These are phyloP conservation scores for Alethe diademata DNA, from an alignment of 2,113 vertebrate genomes.

Conservation along the genomic window DNA sequence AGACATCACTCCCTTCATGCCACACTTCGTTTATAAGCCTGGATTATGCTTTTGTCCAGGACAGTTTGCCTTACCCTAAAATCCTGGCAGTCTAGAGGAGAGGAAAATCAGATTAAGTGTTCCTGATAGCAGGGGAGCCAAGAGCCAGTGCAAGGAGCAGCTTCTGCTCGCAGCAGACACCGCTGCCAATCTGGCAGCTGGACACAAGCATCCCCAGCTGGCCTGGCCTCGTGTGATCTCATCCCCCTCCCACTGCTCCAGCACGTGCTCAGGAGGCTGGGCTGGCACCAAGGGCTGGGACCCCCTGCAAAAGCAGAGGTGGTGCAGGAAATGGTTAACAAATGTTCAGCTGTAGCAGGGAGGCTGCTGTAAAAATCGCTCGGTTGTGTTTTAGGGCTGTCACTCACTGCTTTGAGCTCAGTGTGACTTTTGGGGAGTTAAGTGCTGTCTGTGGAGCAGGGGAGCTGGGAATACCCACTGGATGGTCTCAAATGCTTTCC, in stretches of 20 bases:
- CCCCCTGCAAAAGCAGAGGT: not conserved
- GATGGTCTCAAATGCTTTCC: not conserved
- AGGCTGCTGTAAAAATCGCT: not conserved
- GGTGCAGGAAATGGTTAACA: not conserved
- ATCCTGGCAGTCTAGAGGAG: not conserved
- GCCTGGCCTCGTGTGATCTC: not conserved
- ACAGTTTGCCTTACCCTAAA: not conserved
- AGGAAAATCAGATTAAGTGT: slow-evolving; percentile 13
- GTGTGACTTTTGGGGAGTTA: accelerated
- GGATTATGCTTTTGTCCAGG: not conserved
- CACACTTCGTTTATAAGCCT: not conserved
- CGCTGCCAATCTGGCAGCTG: not conserved
- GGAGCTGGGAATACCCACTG: not conserved
- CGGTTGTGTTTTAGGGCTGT: accelerated
- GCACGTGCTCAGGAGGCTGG: not conserved
- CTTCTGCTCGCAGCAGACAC: accelerated
- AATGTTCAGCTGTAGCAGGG: not conserved
- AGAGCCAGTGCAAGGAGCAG: accelerated
- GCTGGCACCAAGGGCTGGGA: not conserved
- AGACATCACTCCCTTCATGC: not conserved
- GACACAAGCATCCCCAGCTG: not conserved
- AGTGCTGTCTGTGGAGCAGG: not conserved
- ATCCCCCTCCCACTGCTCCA: not conserved
- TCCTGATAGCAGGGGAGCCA: not conserved
- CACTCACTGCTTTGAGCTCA: accelerated